A percentile compares a stretch with the other conserved stretches of the same genome.
These are phyloP conservation scores for Chesias legatella DNA, from an alignment of 2,888 invertebrate species.

Conservation along the genomic window DNA sequence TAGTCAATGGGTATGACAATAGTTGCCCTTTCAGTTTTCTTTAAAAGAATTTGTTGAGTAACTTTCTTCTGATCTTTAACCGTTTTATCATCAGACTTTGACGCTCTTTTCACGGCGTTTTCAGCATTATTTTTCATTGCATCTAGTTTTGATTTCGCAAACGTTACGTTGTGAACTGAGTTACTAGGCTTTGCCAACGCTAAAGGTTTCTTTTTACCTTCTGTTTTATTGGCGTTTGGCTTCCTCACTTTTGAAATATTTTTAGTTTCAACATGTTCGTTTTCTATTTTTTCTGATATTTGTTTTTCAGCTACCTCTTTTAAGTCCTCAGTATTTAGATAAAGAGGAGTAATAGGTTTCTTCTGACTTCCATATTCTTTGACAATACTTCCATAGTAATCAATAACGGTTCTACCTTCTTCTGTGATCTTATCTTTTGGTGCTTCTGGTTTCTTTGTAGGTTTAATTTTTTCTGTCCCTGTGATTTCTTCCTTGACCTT, in stretches of 20 bases:
- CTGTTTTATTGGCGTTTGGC: slow-evolving; percentile 33
- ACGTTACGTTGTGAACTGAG: slow-evolving; percentile 26
- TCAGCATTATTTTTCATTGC: slow-evolving; percentile 25
- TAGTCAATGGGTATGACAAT: slow-evolving; percentile 74
- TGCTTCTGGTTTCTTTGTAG: slow-evolving; percentile 41
- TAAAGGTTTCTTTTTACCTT: slow-evolving; percentile 28
- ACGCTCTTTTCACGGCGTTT: slow-evolving; percentile 15
- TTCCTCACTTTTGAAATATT: slow-evolving; percentile 41
- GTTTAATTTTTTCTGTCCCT: slow-evolving; percentile 31
- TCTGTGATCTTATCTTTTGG: slow-evolving; percentile 73
- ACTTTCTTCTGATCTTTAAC: slow-evolving; percentile 41
- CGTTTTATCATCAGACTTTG: slow-evolving; percentile 29
- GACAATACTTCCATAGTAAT: slow-evolving; percentile 90
- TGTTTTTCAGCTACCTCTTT: slow-evolving; percentile 80
- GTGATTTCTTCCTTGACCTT: slow-evolving; percentile 37
- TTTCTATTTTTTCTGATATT: slow-evolving; percentile 45
- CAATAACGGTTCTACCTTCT: slow-evolving; percentile 85
- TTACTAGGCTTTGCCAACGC: slow-evolving; percentile 33
- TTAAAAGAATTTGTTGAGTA: slow-evolving; percentile 56
- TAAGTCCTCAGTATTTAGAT: slow-evolving; percentile 82
- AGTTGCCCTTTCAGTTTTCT: slow-evolving; percentile 67
- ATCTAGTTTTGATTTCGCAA: slow-evolving; percentile 28
- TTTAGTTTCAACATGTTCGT: slow-evolving; percentile 37
- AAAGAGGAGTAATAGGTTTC: slow-evolving; percentile 72
- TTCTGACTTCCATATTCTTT: slow-evolving; percentile 83